These are phyloP conservation scores for Nannoperca obscura DNA, from an alignment of 2,797 vertebrate genomes.

Conservation along the genomic window DNA sequence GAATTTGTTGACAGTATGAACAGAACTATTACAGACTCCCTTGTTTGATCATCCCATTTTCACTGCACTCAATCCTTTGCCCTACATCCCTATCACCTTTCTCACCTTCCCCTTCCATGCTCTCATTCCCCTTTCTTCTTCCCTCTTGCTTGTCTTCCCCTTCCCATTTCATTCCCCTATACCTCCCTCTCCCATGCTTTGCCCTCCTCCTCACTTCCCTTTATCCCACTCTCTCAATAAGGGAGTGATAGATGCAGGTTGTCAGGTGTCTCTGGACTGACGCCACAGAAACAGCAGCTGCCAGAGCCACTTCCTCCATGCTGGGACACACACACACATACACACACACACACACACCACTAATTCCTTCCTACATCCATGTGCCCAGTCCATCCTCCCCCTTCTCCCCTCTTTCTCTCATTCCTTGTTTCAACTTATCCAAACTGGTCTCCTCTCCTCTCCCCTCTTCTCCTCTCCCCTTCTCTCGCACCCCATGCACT, in stretches of 20 bases:
- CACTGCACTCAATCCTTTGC: conserved; percentile 8
- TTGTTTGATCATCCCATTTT: neutral
- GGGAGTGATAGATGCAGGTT: conserved; percentile 91
- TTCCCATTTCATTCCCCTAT: conserved; percentile 50
- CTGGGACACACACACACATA: conserved; percentile 72
- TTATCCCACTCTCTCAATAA: conserved; percentile 88
- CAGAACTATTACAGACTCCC: neutral
- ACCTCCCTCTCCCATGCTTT: conserved; percentile 57
- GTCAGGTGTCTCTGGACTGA: conserved; percentile 87
- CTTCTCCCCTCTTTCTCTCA: conserved; percentile 42
- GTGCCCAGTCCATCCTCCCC: conserved; percentile 47
- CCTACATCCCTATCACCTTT: neutral
- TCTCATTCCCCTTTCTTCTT: conserved; percentile 29
- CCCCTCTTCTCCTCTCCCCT: conserved; percentile 43
- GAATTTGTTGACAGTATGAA: neutral
- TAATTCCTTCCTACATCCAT: conserved; percentile 71
- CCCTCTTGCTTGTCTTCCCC: conserved; percentile 35
- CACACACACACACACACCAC: conserved; percentile 43
- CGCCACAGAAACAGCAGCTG: conserved; percentile 87
- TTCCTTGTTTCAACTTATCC: conserved; percentile 61
- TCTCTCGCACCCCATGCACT: conserved; percentile 57
- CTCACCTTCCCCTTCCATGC: conserved; percentile 9
- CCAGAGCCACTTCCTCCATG: conserved; percentile 83
- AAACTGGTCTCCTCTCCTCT: conserved; percentile 35
- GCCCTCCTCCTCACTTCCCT: conserved; percentile 65